Conservation (phyloP, 2,797 vertebrate genomes). For the Nothura maculosa region DNA sequence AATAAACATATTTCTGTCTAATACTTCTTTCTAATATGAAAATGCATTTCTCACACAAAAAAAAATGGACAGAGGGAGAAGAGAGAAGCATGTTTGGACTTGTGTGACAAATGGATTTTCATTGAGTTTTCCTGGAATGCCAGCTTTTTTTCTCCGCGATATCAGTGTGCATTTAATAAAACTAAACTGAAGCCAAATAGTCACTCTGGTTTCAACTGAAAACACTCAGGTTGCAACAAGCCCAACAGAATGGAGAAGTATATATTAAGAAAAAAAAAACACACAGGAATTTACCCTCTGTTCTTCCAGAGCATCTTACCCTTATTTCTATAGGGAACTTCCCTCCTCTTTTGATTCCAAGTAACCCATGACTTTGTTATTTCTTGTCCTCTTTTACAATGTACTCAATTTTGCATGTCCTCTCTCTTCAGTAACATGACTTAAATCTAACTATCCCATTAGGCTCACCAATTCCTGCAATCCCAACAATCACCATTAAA, state of each 20-base stretch:
- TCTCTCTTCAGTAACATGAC: neutral
- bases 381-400: neutral
- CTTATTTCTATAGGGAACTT: neutral
- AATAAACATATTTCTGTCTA: neutral
- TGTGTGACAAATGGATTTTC: neutral
- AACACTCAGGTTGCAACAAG: neutral
- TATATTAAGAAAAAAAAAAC: neutral
- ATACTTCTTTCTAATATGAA: neutral
- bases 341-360: neutral
- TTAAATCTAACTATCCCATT: neutral
- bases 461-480: constrained; percentile 11
- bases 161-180: neutral
- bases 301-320: neutral
- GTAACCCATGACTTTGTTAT: neutral
- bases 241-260: neutral
- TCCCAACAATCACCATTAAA: constrained; percentile 14
- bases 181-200: neutral
- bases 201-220: neutral
- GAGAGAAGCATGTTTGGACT: neutral
- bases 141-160: neutral
- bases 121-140: neutral
- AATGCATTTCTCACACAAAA: neutral
- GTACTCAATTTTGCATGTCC: neutral
- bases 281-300: neutral
- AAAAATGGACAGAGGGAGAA: neutral